Evolutionary conservation across 2,113 vertebrate species (phyloP).

Genomic region (Hemicordylus capensis): DNA sequence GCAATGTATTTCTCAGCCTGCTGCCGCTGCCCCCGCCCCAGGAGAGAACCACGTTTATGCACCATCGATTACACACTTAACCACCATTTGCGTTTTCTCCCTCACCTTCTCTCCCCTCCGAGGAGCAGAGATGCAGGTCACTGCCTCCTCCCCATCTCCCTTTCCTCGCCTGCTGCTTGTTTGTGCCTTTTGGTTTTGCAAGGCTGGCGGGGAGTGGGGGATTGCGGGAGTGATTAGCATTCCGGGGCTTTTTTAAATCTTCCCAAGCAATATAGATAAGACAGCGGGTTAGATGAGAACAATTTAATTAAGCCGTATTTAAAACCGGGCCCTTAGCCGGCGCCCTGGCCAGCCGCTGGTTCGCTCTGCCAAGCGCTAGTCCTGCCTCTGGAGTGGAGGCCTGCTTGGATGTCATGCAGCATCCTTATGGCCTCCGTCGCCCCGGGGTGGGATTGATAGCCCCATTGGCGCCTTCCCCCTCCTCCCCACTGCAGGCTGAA

Average conservation of each 20-base stretch:
- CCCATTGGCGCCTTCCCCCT: background rate
- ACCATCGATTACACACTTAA: constrained; percentile 13
- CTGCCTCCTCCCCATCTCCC: background rate
- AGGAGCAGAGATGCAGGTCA: background rate
- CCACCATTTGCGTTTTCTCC: background rate
- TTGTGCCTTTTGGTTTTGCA: background rate
- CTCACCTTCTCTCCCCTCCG: background rate
- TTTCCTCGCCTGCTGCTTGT: background rate
- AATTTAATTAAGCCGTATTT: constrained; percentile 18
- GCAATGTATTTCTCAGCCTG: background rate
- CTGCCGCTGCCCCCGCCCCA: background rate
- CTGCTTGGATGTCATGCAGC: background rate
- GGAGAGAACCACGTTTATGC: background rate
- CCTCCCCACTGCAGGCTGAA: background rate
- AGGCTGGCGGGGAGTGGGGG: background rate
- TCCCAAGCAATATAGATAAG: constrained; percentile 19
- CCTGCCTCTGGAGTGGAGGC: background rate
- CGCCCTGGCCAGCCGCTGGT: background rate
- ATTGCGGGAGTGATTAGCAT: background rate
- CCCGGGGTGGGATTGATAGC: background rate
- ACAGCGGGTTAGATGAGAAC: constrained; percentile 25
- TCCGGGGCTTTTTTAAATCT: background rate
- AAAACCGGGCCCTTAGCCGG: background rate
- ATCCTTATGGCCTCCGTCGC: background rate
- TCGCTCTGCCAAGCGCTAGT: background rate